These are phyloP conservation scores for Limanda limanda DNA, from an alignment of 2,113 vertebrate genomes.

Conservation along the genomic window DNA sequence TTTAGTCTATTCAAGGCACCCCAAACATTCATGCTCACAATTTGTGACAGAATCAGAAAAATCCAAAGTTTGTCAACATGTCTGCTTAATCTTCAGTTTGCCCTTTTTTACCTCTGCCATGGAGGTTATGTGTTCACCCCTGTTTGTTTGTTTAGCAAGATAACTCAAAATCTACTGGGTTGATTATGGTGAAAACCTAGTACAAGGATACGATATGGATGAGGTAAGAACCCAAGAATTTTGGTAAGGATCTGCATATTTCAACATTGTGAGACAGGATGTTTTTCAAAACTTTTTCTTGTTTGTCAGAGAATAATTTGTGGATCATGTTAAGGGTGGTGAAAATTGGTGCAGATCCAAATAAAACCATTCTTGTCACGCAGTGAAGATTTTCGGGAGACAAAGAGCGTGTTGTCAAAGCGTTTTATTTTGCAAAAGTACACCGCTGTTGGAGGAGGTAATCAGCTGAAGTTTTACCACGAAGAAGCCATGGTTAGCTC, in stretches of 20 bases:
- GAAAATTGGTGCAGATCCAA: too few relatives aligned
- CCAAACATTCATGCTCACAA: conserved; percentile 1
- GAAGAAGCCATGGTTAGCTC: conserved; percentile 44
- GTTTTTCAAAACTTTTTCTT: background rate
- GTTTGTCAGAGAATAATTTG: background rate
- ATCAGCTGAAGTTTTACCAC: conserved; percentile 47
- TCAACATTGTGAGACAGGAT: background rate
- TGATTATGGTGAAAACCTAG: too few relatives aligned
- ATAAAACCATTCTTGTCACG: too few relatives aligned
- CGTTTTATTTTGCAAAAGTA: conserved; percentile 29
- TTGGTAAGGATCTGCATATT: background rate
- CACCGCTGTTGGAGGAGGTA: background rate
- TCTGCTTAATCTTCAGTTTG: background rate
- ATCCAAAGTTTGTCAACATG: background rate
- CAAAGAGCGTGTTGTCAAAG: background rate
- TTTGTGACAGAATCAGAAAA: background rate
- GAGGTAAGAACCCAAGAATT: too few relatives aligned
- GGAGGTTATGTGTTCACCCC: too few relatives aligned
- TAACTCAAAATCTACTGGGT: too few relatives aligned
- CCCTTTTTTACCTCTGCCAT: background rate
- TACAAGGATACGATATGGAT: too few relatives aligned
- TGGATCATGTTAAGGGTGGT: background rate
- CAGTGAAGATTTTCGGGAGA: too few relatives aligned
- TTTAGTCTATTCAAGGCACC: conserved; percentile 1
- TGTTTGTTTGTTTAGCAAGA: too few relatives aligned